Percentiles rank a stretch among this genome's conserved stretches.
phyloP scores from a whole-genome alignment of 2,888 invertebrate species.

The Trichopria drosophilae region DNA sequence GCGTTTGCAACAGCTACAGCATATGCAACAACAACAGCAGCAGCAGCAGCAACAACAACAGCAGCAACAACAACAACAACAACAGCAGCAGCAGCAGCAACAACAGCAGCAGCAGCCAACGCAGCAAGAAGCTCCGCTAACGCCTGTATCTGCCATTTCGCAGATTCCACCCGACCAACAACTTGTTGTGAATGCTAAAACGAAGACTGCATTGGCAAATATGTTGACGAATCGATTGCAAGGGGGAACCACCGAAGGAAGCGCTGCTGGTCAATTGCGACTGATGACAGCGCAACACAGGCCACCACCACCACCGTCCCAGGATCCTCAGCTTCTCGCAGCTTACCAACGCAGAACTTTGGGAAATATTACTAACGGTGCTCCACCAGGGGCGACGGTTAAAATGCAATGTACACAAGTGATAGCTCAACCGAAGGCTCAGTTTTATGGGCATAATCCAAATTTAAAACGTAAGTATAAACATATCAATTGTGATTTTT shows the following conservation, averaged over 20 bases:
- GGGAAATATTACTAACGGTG: slow-evolving; percentile 62
- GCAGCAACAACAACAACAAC: slow-evolving; percentile 66
- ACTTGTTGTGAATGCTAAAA: slow-evolving; percentile 79
- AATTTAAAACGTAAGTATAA: slow-evolving; percentile 70
- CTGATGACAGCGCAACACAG: slow-evolving; percentile 84
- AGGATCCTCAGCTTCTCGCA: slow-evolving; percentile 57
- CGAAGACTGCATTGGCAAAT: slow-evolving; percentile 93
- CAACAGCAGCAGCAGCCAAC: slow-evolving; percentile 65
- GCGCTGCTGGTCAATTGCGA: slow-evolving; percentile 62
- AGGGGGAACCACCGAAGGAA: slow-evolving; percentile 60
- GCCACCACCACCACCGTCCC: slow-evolving; percentile 62
- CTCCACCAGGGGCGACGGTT: slow-evolving; percentile 51
- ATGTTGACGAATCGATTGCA: slow-evolving; percentile 85
- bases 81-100: slow-evolving; percentile 65
- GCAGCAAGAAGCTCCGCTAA: slow-evolving; percentile 43
- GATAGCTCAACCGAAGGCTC: slow-evolving; percentile 65
- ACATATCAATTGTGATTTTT: slow-evolving; percentile 1
- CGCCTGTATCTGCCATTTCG: slow-evolving; percentile 48
- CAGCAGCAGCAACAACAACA: slow-evolving; percentile 64
- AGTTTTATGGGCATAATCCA: slow-evolving; percentile 92
- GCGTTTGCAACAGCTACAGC: slow-evolving; percentile 46
- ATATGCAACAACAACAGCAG: slow-evolving; percentile 64
- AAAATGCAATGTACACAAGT: slow-evolving; percentile 54
- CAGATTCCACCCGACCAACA: slow-evolving; percentile 60
- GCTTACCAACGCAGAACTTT: slow-evolving; percentile 58